Evolutionary conservation across 2,888 invertebrate species (phyloP), one percentile per base, ranked within the genome.

Genomic region (Omphaloscelis lunosa): DNA sequence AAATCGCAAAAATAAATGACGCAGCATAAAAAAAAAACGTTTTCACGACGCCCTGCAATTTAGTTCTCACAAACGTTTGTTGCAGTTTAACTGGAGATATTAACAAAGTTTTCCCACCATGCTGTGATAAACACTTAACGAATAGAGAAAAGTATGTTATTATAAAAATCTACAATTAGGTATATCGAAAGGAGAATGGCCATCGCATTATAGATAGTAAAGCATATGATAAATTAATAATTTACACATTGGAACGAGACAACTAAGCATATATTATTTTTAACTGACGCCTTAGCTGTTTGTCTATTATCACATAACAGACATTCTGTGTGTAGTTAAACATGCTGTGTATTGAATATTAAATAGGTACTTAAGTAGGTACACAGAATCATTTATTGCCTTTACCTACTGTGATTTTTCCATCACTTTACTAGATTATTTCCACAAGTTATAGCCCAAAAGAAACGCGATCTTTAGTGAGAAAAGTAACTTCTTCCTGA

Each of bases 101-200:
- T 74, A 69, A 56, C 68, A 17, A 51, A 72, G 71, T 82, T 87
- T 82, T 74, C 76, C 70, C 81, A 79, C 80, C 75, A 77, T 77
- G 58, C 66, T 68, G 39, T 66, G 27, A 17, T 11, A 68, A 41
- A 61, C 78, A 84, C 83, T 77, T 86, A 72, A 72, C 27, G 23
- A 61, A 59, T 4, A 45, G 68, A 53, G 23, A 69, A 61, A 72
- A 77, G 45, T 67, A 68, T 75, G 75, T 75, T 77, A 72, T 74
- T 75, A 69, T 63, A 70, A 65, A 65, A 58, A n/a, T 11, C 23
- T 1, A 9, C 9, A 45, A 75, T 58, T 51, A 34, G 2, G 34
- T 34, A 45, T 65, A 6, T 27, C 51, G 59, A 63, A 66, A 62
- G 20, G 20, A 65, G 2, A 66, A 66, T 66, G 45, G 51, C 56